Conservation (phyloP, 2,888 invertebrate species). For the Oxytorus armatus region DNA sequence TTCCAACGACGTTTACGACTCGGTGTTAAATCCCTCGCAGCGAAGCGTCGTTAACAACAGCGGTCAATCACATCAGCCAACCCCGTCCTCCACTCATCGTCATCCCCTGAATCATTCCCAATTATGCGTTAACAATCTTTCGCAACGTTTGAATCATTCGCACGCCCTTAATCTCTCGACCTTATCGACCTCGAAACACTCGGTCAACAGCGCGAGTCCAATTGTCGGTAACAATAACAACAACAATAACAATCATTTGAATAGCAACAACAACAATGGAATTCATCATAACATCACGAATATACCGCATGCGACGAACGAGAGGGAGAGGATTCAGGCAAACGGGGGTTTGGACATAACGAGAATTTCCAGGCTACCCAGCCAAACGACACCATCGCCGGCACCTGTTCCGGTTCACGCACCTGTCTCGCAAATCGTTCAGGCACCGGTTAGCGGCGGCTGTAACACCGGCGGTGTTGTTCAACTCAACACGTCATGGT, state of each 20-base stretch:
- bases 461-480: slow-evolving; percentile 78
- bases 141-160: slow-evolving; percentile 81
- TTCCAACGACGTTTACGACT: slow-evolving; percentile 81
- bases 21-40: slow-evolving; percentile 73
- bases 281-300: slow-evolving; percentile 73
- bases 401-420: slow-evolving; percentile 79
- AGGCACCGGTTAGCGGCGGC: slow-evolving; percentile 73
- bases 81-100: slow-evolving; percentile 79
- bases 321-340: slow-evolving; percentile 77
- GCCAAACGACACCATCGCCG: slow-evolving; percentile 79
- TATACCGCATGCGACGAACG: slow-evolving; percentile 73
- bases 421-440: slow-evolving; percentile 82
- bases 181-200: slow-evolving; percentile 82
- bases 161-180: slow-evolving; percentile 81
- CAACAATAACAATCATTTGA: slow-evolving; percentile 71
- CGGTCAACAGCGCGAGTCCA: slow-evolving; percentile 83
- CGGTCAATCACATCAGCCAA: slow-evolving; percentile 73
- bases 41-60: slow-evolving; percentile 62
- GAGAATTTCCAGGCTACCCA: slow-evolving; percentile 83
- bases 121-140: slow-evolving; percentile 83
- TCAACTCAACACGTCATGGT: slow-evolving; percentile 78
- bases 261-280: slow-evolving; percentile 73
- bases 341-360: slow-evolving; percentile 88
- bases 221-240: slow-evolving; percentile 79
- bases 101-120: slow-evolving; percentile 83